Percentiles rank a stretch among this genome's conserved stretches.
Conservation (phyloP, 2,797 vertebrate species). For the Pipistrellus nathusii region DNA sequence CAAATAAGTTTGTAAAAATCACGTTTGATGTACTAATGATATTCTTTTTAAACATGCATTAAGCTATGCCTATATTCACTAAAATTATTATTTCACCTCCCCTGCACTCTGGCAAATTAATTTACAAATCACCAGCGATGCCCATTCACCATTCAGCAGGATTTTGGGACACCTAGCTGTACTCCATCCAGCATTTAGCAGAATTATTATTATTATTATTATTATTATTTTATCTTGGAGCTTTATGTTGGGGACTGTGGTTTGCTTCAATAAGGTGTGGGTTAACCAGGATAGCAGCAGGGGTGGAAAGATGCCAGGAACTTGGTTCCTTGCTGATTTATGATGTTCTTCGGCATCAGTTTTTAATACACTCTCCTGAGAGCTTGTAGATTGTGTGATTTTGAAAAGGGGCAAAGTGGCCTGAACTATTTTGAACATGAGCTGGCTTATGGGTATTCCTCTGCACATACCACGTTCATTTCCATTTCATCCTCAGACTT, state of each 20-base stretch:
- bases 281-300: not conserved
- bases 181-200: not conserved
- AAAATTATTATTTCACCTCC: not conserved
- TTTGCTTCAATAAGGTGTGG: not conserved
- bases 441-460: not conserved
- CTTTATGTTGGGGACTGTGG: not conserved
- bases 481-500: not conserved
- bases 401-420: slow-evolving; percentile 37
- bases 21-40: not conserved
- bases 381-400: slow-evolving; percentile 37
- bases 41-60: not conserved
- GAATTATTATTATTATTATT: too few relatives aligned
- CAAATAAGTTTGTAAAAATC: not conserved
- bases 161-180: not conserved
- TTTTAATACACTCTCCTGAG: slow-evolving; percentile 51
- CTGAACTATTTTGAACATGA: slow-evolving; percentile 52
- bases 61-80: not conserved
- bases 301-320: not conserved
- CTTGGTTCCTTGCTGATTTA: slow-evolving; percentile 1
- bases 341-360: slow-evolving; percentile 42
- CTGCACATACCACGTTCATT: not conserved
- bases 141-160: not conserved
- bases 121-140: not conserved
- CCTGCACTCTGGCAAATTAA: not conserved
- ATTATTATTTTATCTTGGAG: not conserved